A percentile compares a stretch with the other conserved stretches of the same genome.
Evolutionary conservation across 2,888 invertebrate genomes (phyloP).

Genomic region (Ctenicera cuprea): DNA sequence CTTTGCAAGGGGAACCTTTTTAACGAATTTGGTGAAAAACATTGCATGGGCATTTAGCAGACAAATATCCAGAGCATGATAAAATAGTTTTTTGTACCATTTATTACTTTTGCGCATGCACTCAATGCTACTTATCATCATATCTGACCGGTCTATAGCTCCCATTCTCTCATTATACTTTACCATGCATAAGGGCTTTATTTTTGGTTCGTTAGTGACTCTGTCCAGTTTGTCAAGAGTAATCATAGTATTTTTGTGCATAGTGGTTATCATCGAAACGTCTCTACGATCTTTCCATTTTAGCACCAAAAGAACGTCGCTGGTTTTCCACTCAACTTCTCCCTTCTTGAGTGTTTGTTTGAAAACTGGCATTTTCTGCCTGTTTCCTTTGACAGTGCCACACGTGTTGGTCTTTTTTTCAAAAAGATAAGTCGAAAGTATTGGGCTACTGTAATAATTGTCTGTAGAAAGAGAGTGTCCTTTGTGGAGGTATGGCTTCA

Average conservation of each 20-base stretch:
- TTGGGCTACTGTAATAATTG: slow-evolving; percentile 60
- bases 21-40: no score
- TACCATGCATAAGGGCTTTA: slow-evolving; percentile 59
- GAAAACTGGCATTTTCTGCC: slow-evolving; percentile 53
- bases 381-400: slow-evolving; percentile 56
- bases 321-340: background rate
- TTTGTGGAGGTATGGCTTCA: slow-evolving; percentile 52
- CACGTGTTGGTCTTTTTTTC: slow-evolving; percentile 53
- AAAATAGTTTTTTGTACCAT: slow-evolving; percentile 52
- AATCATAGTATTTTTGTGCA: slow-evolving; percentile 52
- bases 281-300: slow-evolving; percentile 64
- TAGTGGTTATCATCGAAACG: slow-evolving; percentile 58
- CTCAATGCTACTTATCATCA: slow-evolving; percentile 50
- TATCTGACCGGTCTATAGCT: slow-evolving; percentile 59
- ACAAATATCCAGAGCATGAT: background rate
- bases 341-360: background rate
- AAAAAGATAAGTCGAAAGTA: slow-evolving; percentile 29
- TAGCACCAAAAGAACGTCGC: slow-evolving; percentile 54
- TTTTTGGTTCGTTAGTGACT: slow-evolving; percentile 46
- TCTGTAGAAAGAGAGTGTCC: slow-evolving; percentile 58
- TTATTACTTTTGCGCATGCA: background rate
- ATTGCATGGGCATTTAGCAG: no score
- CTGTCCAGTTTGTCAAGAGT: slow-evolving; percentile 44
- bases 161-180: slow-evolving; percentile 62
- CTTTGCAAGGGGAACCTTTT: no score